Base-by-base conservation (phyloP, 2,797 vertebrate genomes). In the Sebastes vulpes region DNA sequence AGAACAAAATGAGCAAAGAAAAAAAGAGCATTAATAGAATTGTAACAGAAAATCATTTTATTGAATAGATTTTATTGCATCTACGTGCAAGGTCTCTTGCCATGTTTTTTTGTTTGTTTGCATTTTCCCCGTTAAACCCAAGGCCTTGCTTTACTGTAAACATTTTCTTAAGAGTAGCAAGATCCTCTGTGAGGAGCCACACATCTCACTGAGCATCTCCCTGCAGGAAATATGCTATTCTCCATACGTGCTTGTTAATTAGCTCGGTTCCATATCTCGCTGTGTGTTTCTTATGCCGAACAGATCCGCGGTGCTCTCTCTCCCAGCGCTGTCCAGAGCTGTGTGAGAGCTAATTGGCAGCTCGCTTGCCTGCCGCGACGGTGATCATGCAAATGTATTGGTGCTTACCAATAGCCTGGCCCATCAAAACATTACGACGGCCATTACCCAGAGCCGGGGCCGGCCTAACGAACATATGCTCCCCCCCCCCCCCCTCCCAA, bases 401-500 rank as follows among this genome's bases (percentile, higher is more conserved):
- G 96, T 97, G 97, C 97, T 98, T 97, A 97, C 97, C 97, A 97
- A 97, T 96, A 97, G 97, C 95, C 50, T 70, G 75, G 96, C 97
- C 97, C 97, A 98, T 99, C 98, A 98, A 98, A 98, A 98, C 97
- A 98, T 99, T 98, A 98, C 97, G 97, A 96, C 96, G 97, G 96
- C 97, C 97, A 98, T 99, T 98, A 99, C 97, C 96, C 89, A 89
- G 83, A 85, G 96, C 95, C 96, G 89, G 82, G 79, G 95, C 97
- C 95, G 96, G 97, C 96, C 97, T 98, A 97, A 98, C 97, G 96
- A 99, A 98, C 98, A 99, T 99, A 99, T 99, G 98, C 98, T 98
- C 95, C 97, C 97, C 96, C 97, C 26, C 29, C 52, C 6, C 2
- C 71, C 28, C 1, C 26, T 26, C 26, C 71, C 53, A 38, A 42